Conservation (phyloP, 35 echinoderm and acorn worm species). For the Stichopus chloronotus region DNA sequence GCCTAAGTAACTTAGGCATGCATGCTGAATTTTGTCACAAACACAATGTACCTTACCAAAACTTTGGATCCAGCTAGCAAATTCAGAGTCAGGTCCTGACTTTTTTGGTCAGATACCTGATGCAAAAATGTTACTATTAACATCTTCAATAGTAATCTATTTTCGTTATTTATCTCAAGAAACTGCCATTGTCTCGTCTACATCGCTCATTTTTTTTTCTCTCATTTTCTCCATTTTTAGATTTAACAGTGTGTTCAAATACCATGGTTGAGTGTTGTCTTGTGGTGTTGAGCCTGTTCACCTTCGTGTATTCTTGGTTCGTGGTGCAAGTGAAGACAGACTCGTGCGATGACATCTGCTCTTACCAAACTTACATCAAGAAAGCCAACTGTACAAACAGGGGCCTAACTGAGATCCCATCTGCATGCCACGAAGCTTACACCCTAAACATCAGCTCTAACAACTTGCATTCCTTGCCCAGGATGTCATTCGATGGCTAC, state of each 20-base stretch:
- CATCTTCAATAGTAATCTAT: too few species aligned
- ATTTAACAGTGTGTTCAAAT: background rate
- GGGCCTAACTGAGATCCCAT: background rate
- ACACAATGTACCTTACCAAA: too few species aligned
- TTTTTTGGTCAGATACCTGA: too few species aligned
- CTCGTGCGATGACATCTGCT: background rate
- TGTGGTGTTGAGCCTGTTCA: background rate
- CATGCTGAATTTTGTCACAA: too few species aligned
- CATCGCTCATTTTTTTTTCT: background rate
- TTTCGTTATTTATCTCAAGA: too few species aligned
- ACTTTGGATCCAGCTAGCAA: too few species aligned
- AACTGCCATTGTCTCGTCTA: background rate
- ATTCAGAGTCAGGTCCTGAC: too few species aligned
- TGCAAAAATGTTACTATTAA: too few species aligned
- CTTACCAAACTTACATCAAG: background rate
- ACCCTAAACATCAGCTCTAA: conserved; percentile 21
- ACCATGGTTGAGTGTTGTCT: background rate
- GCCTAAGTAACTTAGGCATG: too few species aligned
- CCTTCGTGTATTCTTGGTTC: background rate
- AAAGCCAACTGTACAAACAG: conserved; percentile 38
- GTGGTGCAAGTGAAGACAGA: background rate
- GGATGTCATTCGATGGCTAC: conserved; percentile 13
- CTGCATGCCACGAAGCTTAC: background rate
- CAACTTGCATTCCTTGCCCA: background rate
- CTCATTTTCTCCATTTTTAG: background rate